These are phyloP conservation scores for Entomobrya proxima DNA, from an alignment of 2,888 invertebrate genomes.

Conservation along the genomic window DNA sequence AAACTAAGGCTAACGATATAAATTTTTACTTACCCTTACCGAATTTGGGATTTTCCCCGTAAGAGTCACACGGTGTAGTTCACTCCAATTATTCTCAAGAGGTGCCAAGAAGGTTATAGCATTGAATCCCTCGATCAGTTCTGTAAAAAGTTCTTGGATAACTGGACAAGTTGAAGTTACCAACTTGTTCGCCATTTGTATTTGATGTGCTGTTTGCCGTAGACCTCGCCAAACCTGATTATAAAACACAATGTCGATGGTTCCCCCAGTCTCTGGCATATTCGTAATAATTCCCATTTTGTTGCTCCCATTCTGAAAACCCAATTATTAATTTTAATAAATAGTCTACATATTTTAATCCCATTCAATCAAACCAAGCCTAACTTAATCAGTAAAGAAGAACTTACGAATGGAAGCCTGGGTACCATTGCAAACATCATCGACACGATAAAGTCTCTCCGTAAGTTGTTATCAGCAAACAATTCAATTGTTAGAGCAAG, in stretches of 20 bases:
- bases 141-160: neutral
- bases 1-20: neutral
- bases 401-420: no score
- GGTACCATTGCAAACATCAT: no score
- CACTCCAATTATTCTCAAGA: neutral
- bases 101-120: conserved; percentile 26
- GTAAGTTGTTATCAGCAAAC: no score
- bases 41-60: neutral
- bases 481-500: neutral
- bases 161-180: neutral
- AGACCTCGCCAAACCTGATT: conserved; percentile 15
- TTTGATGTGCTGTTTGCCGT: neutral
- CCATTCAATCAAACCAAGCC: no score
- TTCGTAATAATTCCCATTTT: conserved; percentile 25
- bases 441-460: no score
- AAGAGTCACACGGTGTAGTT: conserved; percentile 32
- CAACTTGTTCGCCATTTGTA: neutral
- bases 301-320: neutral
- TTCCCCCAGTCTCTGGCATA: neutral
- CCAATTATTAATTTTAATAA: no score
- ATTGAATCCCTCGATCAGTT: conserved; percentile 27
- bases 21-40: neutral
- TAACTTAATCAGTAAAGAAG: no score
- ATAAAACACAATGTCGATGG: neutral
- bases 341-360: no score